These are phyloP conservation scores for Sinocyclocheilus grahami DNA, from an alignment of 2,113 vertebrate genomes.

Conservation along the genomic window DNA sequence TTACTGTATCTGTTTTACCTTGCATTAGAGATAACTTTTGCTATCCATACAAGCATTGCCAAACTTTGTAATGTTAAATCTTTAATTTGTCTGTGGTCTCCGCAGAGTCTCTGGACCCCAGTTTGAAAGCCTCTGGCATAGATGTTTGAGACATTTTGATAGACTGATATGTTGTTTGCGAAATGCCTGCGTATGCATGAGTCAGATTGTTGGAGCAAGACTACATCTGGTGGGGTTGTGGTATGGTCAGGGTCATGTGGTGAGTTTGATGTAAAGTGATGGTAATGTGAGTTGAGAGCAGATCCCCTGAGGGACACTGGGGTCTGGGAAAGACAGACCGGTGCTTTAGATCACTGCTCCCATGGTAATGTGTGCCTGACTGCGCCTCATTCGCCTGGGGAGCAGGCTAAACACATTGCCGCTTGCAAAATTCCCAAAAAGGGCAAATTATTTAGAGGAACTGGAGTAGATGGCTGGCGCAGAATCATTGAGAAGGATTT, in stretches of 20 bases:
- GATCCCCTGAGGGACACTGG: background rate
- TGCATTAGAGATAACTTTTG: too few relatives aligned
- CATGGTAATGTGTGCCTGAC: slow-evolving; percentile 41
- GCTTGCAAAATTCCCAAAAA: background rate
- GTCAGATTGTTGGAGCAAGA: slow-evolving; percentile 2
- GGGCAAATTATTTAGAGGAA: slow-evolving; percentile 2
- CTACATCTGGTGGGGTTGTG: background rate
- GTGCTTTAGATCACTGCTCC: slow-evolving; percentile 32
- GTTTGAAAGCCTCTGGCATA: background rate
- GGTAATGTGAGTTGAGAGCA: slow-evolving; percentile 36
- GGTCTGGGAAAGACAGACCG: slow-evolving; percentile 21
- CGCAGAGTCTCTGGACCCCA: background rate
- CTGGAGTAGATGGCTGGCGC: background rate
- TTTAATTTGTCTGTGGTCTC: too few relatives aligned
- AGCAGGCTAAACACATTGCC: slow-evolving; percentile 6
- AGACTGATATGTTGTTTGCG: background rate
- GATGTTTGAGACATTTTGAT: background rate
- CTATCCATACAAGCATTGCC: too few relatives aligned
- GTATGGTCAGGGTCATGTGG: background rate
- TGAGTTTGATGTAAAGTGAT: slow-evolving; percentile 24
- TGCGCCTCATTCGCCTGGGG: background rate
- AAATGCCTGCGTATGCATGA: background rate
- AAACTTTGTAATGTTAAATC: too few relatives aligned
- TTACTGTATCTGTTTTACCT: background rate
- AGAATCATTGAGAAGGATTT: background rate